Conservation (phyloP, 1,140 invertebrate species). For the Cotesia chilonis region DNA sequence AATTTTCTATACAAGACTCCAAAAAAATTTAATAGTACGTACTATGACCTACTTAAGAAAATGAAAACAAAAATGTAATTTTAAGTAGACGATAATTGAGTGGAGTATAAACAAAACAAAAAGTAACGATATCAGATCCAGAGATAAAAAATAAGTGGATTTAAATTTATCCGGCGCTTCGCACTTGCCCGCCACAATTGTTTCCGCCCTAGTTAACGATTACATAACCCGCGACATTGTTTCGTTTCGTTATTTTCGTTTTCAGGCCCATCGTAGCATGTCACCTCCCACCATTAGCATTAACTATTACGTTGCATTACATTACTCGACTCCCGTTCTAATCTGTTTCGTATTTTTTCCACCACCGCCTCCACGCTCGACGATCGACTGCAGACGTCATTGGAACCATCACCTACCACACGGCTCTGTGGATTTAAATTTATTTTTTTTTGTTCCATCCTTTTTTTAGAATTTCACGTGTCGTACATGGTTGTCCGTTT, state of each 20-base stretch:
- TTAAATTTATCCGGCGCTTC: constrained; percentile 53
- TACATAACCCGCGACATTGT: constrained; percentile 63
- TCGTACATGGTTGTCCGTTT: constrained; percentile 4
- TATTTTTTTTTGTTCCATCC: not conserved
- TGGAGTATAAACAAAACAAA: not conserved
- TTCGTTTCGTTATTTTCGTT: constrained; percentile 64
- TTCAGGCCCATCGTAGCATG: constrained; percentile 65
- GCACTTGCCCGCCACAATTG: constrained; percentile 64
- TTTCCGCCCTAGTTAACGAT: constrained; percentile 64
- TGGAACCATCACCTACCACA: constrained; percentile 29
- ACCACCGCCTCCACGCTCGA: constrained; percentile 21
- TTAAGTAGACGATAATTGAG: not conserved
- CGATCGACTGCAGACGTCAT: constrained; percentile 33
- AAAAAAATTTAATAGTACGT: too few relatives aligned
- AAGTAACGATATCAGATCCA: not conserved
- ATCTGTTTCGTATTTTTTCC: constrained; percentile 3
- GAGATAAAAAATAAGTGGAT: constrained; percentile 3
- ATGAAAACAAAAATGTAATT: too few relatives aligned
- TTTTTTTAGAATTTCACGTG: not conserved
- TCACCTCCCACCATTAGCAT: constrained; percentile 48
- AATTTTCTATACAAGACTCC: too few relatives aligned
- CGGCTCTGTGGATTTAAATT: not conserved
- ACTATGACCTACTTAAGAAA: too few relatives aligned
- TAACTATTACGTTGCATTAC: too few relatives aligned
- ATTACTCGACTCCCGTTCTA: constrained; percentile 27